Evolutionary conservation across 2,888 invertebrate species (phyloP), one percentile per base, ranked within the genome.

Genomic region (Trypoxylon attenuatum): DNA sequence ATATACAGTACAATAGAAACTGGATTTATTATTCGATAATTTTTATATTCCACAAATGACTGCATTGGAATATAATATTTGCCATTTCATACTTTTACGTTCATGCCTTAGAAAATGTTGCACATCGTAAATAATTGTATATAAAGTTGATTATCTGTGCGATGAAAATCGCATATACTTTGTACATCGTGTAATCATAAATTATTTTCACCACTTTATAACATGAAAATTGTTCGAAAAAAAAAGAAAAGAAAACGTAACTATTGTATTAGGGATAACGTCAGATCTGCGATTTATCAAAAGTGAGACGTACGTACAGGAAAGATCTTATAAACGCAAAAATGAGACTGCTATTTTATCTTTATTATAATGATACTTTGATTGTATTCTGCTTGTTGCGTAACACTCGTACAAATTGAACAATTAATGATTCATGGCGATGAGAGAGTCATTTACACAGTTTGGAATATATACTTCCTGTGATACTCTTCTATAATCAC

Each of bases 401-500:
- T 25, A 23, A 49, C 41, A 21, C 25, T 46, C 25, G 33, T 43
- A 33, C 55, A 27, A 52, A 15, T 41, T 55, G 18, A 60, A 13
- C 15, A 21, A 51, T 25, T 60, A 59, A 47, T 42, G n/a, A n/a
- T n/a, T n/a, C n/a, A n/a, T n/a, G n/a, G n/a, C n/a, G n/a, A n/a
- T n/a, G n/a, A n/a, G n/a, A n/a, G n/a, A n/a, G n/a, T n/a, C 33
- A 39, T 56, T 46, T 27, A 56, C 49, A 63, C 23, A 55, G 52
- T 55, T 62, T 39, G 45, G 55, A 53, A 68, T 33, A 56, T 60
- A 39, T 21, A 53, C 54, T 55, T 55, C 39, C 68, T 65, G 62
- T 74, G 69, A 72, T 66, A 72, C 60, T 60, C 22, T 65, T 51
- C 41, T 47, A 27, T 73, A 59, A 68, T 56, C 54, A 57, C 33